Evolutionary conservation across 2,797 vertebrate species (phyloP), one percentile per base, ranked within the genome.

Genomic region (Crypturellus tataupa): DNA sequence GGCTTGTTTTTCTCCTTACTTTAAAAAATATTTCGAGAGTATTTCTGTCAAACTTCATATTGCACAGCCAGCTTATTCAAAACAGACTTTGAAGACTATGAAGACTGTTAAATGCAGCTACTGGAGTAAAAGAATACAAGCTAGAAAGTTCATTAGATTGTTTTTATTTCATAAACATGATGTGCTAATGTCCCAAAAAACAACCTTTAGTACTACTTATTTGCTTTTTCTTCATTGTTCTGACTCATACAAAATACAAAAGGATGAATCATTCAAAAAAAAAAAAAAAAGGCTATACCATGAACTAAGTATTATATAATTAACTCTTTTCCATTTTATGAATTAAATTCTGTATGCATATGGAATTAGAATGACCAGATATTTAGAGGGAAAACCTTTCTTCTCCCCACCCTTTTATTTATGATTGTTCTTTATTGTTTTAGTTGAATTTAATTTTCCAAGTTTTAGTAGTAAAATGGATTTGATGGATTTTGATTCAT

Each of bases 51-150:
- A 89, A 92, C 76, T 86, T 93, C 24, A 10, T 92, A 85, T 81
- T 87, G 94, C 80, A 91, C 77, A 87, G 42, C 87, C 75, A 67
- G 35, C 31, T 96, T 93, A 95, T 92, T 94, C 73, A 67, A 93
- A 95, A 76, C 76, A 95, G 89, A 80, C 87, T 90, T 89, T 23
- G 55, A 87, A 80, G 39, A 35, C 79, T 75, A 64, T 65, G 9
- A 39, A 39, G 37, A 39, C 37, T 39, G 33, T 80, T 73, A 77
- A 96, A 33, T 83, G 25, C n/a, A 77, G 79, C 35, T 91, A 15
- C 55, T 77, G 53, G 47, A 60, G 44, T 77, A 85, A 89, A 44
- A 89, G 84, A 80, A 27, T 29, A 35, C 37, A 89, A 85, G 80
- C 76, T 49, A 80, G 29, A 92, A 75, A 47, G 12, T 55, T 80